Base-by-base conservation (phyloP, 2,888 invertebrate species). In the Sinotaia quadrata region DNA sequence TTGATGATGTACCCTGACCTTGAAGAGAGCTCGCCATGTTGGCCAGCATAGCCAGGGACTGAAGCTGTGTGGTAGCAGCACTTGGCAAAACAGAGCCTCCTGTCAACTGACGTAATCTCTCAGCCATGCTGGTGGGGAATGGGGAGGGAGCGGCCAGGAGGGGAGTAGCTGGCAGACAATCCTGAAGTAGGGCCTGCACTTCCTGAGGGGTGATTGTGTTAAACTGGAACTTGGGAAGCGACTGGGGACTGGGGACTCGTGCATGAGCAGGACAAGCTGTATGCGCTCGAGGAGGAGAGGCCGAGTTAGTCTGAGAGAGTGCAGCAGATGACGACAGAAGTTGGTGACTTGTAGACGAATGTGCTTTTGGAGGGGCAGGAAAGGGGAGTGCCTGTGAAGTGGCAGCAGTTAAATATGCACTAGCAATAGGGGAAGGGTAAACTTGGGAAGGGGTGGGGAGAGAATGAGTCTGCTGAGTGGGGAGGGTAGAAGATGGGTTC, bases 181-280 rank as follows among this genome's bases (percentile, higher is more conserved):
- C 65, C 24, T 54, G 65, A 2, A 65, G 65, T 31, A 65, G 24
- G 18, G 52, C 54, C 52, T 54, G 54, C 34, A 52, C 54, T 36
- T 41, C 54, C 4, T 8, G 21, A 24, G 63, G 21, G 7, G 63
- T 52, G 36, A 41, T 65, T 54, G 65, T 65, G 56, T n/a, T 56
- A 44, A 65, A 65, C 65, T 33, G 65, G 44, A 56, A 65, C 56
- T 65, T 54, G 29, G 63, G 63, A 21, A 63, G 63, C 27, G 12
- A 21, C 18, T 2, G 47, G 24, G 47, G 18, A n/a, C n/a, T n/a
- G n/a, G n/a, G n/a, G n/a, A n/a, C n/a, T n/a, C n/a, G n/a, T n/a
- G n/a, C n/a, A n/a, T n/a, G n/a, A n/a, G n/a, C n/a, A n/a, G n/a
- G n/a, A n/a, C n/a, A n/a, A n/a, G n/a, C n/a, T n/a, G n/a, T n/a